phyloP scores from a whole-genome alignment of 2,888 invertebrate species.

The Isoperla grammatica region DNA sequence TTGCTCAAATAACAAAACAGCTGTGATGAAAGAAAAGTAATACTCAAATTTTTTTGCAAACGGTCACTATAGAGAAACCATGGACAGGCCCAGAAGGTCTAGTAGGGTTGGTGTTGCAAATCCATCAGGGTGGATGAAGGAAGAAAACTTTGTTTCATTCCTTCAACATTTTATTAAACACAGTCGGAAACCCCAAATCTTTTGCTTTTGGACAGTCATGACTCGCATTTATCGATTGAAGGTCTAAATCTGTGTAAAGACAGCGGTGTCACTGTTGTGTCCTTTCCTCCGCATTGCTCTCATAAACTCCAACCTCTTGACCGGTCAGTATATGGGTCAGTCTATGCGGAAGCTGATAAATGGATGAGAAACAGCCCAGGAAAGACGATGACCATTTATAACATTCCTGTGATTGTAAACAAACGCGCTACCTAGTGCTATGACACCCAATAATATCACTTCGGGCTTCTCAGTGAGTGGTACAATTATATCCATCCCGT shows the following conservation, averaged over 20 bases:
- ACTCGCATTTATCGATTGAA: slow-evolving; percentile 36
- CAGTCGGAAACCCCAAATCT: slow-evolving; percentile 29
- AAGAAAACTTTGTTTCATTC: slow-evolving; percentile 33
- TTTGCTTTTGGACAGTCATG: slow-evolving; percentile 39
- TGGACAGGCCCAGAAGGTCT: too few relatives aligned
- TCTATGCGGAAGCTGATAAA: slow-evolving; percentile 33
- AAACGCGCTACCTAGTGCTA: slow-evolving; percentile 10
- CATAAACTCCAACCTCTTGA: slow-evolving; percentile 44
- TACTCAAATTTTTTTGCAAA: too few relatives aligned
- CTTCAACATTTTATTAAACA: slow-evolving; percentile 27
- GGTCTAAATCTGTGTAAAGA: slow-evolving; percentile 37
- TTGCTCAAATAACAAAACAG: too few relatives aligned
- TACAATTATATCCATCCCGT: too few relatives aligned
- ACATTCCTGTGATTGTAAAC: slow-evolving; percentile 19
- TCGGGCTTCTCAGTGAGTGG: too few relatives aligned
- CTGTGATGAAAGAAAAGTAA: too few relatives aligned
- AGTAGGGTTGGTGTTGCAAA: slow-evolving; percentile 35
- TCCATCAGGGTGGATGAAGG: slow-evolving; percentile 37
- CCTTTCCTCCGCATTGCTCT: slow-evolving; percentile 42
- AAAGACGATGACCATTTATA: slow-evolving; percentile 27
- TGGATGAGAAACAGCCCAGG: slow-evolving; percentile 30
- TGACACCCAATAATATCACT: slow-evolving; percentile 32
- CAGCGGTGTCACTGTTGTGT: slow-evolving; percentile 40
- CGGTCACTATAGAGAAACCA: too few relatives aligned
- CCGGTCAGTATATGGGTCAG: slow-evolving; percentile 40